phyloP scores from a whole-genome alignment of 2,113 vertebrate genomes.

The Pelecanus crispus region DNA sequence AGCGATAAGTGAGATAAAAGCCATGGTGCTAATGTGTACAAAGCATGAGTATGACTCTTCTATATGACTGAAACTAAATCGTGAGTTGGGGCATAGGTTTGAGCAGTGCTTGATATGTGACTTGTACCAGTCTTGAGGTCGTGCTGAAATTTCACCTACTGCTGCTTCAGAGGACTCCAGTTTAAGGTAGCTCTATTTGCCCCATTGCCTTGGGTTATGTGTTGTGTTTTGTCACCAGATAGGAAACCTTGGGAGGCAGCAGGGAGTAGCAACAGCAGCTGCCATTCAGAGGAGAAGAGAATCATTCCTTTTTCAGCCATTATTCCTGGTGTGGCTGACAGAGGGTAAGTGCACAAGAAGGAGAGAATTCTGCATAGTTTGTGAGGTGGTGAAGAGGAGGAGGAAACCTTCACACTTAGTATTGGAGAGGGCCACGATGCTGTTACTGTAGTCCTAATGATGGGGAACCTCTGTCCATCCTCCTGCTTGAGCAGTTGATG shows the following conservation, averaged over 20 bases:
- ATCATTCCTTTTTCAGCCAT: neutral
- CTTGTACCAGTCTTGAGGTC: neutral
- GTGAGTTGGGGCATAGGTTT: neutral
- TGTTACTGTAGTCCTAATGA: neutral
- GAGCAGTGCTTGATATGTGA: neutral
- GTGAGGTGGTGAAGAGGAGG: neutral
- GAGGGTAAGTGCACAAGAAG: neutral
- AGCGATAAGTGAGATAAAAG: neutral
- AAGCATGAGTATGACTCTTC: neutral
- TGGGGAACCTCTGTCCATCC: neutral
- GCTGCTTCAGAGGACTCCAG: neutral
- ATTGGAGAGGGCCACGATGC: neutral
- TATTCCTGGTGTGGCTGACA: neutral
- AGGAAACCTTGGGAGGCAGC: neutral
- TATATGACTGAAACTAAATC: neutral
- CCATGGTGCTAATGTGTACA: neutral
- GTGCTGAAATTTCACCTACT: neutral
- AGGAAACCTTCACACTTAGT: neutral
- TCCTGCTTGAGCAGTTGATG: neutral
- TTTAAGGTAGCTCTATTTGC: neutral
- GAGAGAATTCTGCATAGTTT: neutral
- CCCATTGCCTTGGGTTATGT: neutral
- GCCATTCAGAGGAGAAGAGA: neutral
- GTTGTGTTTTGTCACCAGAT: neutral
- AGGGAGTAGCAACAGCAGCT: neutral